Conservation (phyloP, 1,140 invertebrate genomes). For the Orius insidiosus region DNA sequence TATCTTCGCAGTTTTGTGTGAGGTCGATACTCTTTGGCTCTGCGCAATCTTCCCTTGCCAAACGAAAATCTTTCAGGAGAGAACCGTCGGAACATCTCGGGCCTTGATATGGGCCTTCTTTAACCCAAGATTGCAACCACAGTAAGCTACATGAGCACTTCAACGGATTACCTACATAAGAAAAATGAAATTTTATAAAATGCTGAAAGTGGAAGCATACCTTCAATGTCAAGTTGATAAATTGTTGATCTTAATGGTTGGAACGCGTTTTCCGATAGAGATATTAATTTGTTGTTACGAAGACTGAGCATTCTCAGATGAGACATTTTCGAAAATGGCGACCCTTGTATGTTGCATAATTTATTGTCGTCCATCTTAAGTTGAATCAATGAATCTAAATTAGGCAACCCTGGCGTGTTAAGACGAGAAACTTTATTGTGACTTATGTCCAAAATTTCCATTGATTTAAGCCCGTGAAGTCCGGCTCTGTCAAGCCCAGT, state of each 20-base stretch:
- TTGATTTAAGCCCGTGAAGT: constrained; percentile 44
- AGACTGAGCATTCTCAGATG: constrained; percentile 60
- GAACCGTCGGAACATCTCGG: constrained; percentile 58
- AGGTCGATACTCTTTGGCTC: constrained; percentile 32
- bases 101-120: constrained; percentile 40
- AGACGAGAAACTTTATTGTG: constrained; percentile 56
- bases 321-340: constrained; percentile 64
- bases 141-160: constrained; percentile 59
- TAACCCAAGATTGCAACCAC: constrained; percentile 66
- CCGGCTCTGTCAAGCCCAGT: constrained; percentile 51
- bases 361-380: constrained; percentile 35
- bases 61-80: constrained; percentile 41
- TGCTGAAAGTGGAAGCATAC: constrained; percentile 27
- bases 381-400: constrained; percentile 69
- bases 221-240: constrained; percentile 66
- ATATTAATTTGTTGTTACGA: constrained; percentile 56
- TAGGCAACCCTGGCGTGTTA: constrained; percentile 37
- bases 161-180: constrained; percentile 60
- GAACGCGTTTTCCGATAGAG: constrained; percentile 55
- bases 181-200: neutral
- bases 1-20: constrained; percentile 42
- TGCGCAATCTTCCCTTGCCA: constrained; percentile 46
- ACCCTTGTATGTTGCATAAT: constrained; percentile 32
- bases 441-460: constrained; percentile 66
- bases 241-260: constrained; percentile 58